Conservation (phyloP, 2,113 vertebrate genomes). For the Cichladusa arquata region DNA sequence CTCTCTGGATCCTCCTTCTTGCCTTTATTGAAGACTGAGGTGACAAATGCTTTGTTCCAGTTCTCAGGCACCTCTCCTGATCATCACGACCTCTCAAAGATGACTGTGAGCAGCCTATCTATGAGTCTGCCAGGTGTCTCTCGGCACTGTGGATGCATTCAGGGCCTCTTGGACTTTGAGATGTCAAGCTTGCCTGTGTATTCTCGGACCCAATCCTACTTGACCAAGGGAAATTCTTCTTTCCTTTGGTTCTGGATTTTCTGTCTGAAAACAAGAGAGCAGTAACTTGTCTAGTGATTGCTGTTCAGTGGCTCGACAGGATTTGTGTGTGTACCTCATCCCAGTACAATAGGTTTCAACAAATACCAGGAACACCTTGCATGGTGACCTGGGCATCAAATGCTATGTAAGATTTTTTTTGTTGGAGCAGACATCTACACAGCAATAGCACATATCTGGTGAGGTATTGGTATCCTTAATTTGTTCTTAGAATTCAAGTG, state of each 20-base stretch:
- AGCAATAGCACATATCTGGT: background rate
- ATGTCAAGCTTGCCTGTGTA: too few relatives aligned
- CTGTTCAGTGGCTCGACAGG: background rate
- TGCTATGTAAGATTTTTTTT: background rate
- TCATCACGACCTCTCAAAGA: background rate
- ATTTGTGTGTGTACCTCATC: background rate
- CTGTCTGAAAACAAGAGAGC: background rate
- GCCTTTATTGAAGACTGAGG: background rate
- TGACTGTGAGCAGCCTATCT: background rate
- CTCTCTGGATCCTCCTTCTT: background rate
- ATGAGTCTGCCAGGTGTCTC: background rate
- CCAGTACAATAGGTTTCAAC: background rate
- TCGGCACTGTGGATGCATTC: rapidly evolving
- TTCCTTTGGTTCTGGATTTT: background rate
- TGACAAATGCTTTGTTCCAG: background rate
- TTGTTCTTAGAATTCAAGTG: background rate
- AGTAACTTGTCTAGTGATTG: background rate
- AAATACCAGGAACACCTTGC: background rate
- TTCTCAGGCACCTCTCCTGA: background rate
- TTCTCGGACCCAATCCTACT: background rate
- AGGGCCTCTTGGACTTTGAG: background rate
- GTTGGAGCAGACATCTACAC: background rate
- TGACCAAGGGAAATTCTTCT: background rate
- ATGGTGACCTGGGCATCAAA: background rate
- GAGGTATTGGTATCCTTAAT: background rate